Evolutionary conservation across 2,797 vertebrate species (phyloP), one percentile per base, ranked within the genome.

Genomic region (Chrosomus eos): DNA sequence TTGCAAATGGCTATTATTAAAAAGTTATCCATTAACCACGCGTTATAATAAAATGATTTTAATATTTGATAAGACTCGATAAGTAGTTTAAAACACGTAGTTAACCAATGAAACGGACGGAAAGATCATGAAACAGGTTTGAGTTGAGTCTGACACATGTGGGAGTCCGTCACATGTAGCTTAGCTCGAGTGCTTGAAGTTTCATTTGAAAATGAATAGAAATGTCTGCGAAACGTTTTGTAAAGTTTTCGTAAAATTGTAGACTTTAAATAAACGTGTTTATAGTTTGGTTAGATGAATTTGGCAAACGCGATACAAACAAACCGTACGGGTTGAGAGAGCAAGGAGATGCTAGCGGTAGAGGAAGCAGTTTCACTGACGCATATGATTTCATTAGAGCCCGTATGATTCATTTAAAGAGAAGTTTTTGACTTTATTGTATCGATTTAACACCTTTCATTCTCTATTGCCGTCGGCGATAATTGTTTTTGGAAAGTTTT

Each of bases 101-200:
- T 13, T 31, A n/a, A 45, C 28, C 62, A 11, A 3, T 51, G 19
- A 19, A 67, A 67, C 19, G 5, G 23, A 26, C 3, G 19, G 43
- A 26, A 38, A 45, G 5, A 7, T 26, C 1, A 18, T 36, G 43
- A 7, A 58, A 62, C 19, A 31, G 58, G 16, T 23, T 38, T 53
- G 26, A 28, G 51, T 75, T 5, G 64, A 19, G 21, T 26, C 38
- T 31, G 74, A 80, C 43, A 85, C 83, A 74, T 78, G 78, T 84
- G 79, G 33, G 73, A 31, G 48, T 5, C 75, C 73, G 73, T 64
- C 71, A 51, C 72, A 62, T 84, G 85, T 83, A 86, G 83, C 83
- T 53, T 28, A 4, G 28, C 38, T 45, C 3, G 3, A 14, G 45
- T 23, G 62, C 33, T 53, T 5, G 9, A 67, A 43, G 36, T 76